phyloP scores from a whole-genome alignment of 2,797 vertebrate species.

The Cheirogaleus major region DNA sequence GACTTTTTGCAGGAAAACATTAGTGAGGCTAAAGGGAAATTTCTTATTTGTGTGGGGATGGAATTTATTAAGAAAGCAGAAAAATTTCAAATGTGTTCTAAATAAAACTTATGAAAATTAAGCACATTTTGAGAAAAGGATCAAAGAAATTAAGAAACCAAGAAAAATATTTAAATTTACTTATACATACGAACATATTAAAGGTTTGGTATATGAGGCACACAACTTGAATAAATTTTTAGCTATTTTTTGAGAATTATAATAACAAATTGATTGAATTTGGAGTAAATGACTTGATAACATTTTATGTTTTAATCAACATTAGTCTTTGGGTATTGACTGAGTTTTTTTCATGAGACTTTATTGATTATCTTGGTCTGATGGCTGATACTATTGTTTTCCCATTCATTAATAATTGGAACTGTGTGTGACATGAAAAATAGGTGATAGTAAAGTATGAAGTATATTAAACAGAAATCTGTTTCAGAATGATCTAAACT shows the following conservation, averaged over 20 bases:
- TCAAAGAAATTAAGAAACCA: neutral
- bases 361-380: neutral
- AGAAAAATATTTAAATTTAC: neutral
- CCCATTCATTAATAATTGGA: neutral
- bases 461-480: neutral
- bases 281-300: neutral
- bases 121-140: neutral
- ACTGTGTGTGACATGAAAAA: neutral
- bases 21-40: neutral
- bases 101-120: neutral
- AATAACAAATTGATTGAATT: neutral
- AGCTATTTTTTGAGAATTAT: neutral
- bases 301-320: neutral
- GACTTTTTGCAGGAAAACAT: neutral
- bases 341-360: neutral
- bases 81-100: neutral
- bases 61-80: neutral
- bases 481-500: neutral
- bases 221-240: neutral
- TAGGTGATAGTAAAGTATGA: neutral
- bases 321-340: neutral
- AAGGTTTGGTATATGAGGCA: neutral
- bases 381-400: neutral
- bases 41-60: neutral
- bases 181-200: neutral